Conservation (phyloP, 2,113 vertebrate species). For the Charadrius vociferus region DNA sequence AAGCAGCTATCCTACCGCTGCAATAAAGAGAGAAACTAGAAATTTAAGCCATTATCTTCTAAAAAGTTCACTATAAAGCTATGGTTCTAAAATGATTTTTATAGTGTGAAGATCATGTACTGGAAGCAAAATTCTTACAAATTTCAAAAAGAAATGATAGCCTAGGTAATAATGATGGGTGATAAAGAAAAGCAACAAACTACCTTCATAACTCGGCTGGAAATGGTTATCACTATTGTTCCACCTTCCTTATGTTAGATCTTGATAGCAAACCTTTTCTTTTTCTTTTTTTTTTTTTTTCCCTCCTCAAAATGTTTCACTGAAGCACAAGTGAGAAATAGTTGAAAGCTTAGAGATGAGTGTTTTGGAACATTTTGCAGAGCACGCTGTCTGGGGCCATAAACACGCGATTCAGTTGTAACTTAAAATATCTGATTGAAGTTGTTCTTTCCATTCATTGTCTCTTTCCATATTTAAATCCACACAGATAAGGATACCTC, state of each 20-base stretch:
- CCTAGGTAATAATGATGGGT: neutral
- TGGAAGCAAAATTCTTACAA: neutral
- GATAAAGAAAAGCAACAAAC: neutral
- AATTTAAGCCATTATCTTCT: slow-evolving; percentile 7
- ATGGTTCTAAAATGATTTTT: neutral
- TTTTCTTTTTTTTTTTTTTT: neutral
- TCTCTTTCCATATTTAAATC: slow-evolving; percentile 33
- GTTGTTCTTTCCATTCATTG: slow-evolving; percentile 41
- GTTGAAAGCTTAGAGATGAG: slow-evolving; percentile 2
- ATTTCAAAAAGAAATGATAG: neutral
- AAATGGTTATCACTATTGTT: neutral
- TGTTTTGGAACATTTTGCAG: slow-evolving; percentile 25
- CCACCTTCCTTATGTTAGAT: neutral
- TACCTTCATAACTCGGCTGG: neutral
- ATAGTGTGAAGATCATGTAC: neutral
- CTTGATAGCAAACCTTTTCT: neutral
- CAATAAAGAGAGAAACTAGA: slow-evolving; percentile 1
- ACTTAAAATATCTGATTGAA: slow-evolving; percentile 36
- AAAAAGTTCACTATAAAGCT: neutral
- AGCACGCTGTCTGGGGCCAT: neutral
- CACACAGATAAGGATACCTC: slow-evolving; percentile 7
- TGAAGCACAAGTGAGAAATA: neutral
- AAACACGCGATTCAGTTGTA: neutral
- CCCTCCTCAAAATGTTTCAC: neutral
- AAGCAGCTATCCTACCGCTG: slow-evolving; percentile 5